Conservation (phyloP, 30 jellyfish, hydroid and myxozoan species). For the Aurelia sp. region DNA sequence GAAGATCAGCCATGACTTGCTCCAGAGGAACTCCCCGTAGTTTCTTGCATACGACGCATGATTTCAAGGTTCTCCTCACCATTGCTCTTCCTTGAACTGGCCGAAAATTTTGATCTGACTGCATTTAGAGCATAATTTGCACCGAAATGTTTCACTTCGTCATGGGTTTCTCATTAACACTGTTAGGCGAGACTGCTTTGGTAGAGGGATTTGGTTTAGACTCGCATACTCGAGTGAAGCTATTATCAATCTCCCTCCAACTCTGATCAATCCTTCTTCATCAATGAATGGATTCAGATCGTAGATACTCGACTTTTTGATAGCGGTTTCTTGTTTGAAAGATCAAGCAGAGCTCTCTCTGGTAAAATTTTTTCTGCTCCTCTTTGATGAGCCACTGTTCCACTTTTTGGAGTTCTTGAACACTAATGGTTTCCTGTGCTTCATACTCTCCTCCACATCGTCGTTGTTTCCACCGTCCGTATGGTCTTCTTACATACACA, state of each 20-base stretch:
- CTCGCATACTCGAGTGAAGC: slow-evolving; percentile 30
- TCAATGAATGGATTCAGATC: slow-evolving; percentile 46
- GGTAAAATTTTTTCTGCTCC: slow-evolving; percentile 30
- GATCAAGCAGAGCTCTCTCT: slow-evolving; percentile 43
- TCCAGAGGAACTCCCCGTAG: too few relatives aligned
- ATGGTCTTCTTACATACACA: slow-evolving; percentile 58
- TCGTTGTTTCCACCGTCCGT: slow-evolving; percentile 33
- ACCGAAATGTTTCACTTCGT: slow-evolving; percentile 34
- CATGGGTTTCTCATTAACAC: slow-evolving; percentile 26
- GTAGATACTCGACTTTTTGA: slow-evolving; percentile 6
- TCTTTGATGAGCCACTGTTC: slow-evolving; percentile 49
- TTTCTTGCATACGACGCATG: too few relatives aligned
- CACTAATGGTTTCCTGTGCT: slow-evolving; percentile 20
- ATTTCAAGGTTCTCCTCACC: too few relatives aligned
- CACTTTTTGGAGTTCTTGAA: slow-evolving; percentile 47
- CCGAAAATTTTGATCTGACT: slow-evolving; percentile 43
- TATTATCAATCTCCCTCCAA: slow-evolving; percentile 45
- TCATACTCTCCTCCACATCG: not conserved
- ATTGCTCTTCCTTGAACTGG: slow-evolving; percentile 34
- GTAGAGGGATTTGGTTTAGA: slow-evolving; percentile 37
- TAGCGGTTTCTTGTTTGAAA: slow-evolving; percentile 46
- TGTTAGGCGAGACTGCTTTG: slow-evolving; percentile 26
- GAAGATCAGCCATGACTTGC: too few relatives aligned
- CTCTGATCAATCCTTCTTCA: slow-evolving; percentile 60
- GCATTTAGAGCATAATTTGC: slow-evolving; percentile 36